Conservation (phyloP, 2,888 invertebrate species). For the Cryptus viduatorius region DNA sequence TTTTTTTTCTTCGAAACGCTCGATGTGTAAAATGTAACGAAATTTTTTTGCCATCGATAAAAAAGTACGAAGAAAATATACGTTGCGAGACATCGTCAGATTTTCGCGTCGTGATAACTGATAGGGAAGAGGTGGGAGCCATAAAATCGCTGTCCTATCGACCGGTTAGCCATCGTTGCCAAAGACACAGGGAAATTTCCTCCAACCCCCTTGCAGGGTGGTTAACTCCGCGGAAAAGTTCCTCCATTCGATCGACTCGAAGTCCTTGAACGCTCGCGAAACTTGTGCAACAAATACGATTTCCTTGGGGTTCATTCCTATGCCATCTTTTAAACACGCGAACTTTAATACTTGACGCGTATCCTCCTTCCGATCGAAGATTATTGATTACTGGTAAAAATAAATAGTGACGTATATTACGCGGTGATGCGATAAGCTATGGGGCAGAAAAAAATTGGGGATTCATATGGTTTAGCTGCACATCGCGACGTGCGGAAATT, state of each 20-base stretch:
- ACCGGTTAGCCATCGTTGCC: constrained; percentile 49
- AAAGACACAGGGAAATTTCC: constrained; percentile 54
- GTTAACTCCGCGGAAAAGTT: constrained; percentile 22
- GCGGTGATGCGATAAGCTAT: not conserved
- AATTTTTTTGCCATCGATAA: not conserved
- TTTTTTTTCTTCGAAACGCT: not conserved
- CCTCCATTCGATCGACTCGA: constrained; percentile 26
- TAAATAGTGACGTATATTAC: not conserved
- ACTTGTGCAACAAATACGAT: constrained; percentile 44
- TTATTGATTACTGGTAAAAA: not conserved
- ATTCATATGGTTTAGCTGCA: not conserved
- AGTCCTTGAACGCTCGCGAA: constrained; percentile 54
- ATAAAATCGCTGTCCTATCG: constrained; percentile 58
- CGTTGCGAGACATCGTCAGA: not conserved
- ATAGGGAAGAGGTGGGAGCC: constrained; percentile 46
- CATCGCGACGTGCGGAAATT: not conserved
- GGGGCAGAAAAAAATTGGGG: not conserved
- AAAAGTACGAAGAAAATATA: not conserved
- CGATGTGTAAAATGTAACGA: not conserved
- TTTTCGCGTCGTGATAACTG: not conserved
- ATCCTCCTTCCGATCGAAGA: not conserved
- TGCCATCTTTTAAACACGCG: not conserved
- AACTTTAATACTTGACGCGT: not conserved
- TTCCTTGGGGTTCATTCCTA: not conserved
- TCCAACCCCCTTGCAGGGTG: not conserved